A percentile compares a stretch with the other conserved stretches of the same genome.
Conservation (phyloP, 1,140 invertebrate species). For the Dendroctonus valens region DNA sequence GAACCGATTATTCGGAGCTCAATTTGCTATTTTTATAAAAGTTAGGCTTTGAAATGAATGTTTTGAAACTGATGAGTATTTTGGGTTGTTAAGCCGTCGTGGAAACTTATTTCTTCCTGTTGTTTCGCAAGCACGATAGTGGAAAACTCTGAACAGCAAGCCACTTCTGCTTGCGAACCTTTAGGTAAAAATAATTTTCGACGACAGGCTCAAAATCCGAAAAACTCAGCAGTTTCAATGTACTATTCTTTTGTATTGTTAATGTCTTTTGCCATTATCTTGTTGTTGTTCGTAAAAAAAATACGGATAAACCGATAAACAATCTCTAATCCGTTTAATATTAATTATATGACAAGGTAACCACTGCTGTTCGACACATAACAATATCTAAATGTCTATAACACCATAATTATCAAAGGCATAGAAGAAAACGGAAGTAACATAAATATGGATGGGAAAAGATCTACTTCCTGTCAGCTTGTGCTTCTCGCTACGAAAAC, state of each 20-base stretch:
- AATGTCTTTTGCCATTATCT: neutral
- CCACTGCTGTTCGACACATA: slow-evolving; percentile 1
- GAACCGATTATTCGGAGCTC: too few species aligned
- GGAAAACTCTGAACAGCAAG: too few species aligned
- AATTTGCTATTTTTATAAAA: too few species aligned
- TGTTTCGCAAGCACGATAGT: too few species aligned
- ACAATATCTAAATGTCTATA: neutral
- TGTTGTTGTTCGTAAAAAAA: neutral
- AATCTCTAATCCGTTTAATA: neutral
- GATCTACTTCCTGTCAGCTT: slow-evolving; percentile 10
- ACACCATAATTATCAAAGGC: slow-evolving; percentile 1
- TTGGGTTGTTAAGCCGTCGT: too few species aligned
- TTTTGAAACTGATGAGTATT: too few species aligned
- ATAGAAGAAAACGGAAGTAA: slow-evolving; percentile 7
- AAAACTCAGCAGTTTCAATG: neutral
- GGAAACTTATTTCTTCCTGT: too few species aligned
- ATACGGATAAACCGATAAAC: neutral
- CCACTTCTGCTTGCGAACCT: too few species aligned
- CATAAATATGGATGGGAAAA: slow-evolving; percentile 2
- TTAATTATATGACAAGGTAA: neutral
- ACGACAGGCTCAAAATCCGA: too few species aligned
- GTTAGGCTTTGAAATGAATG: too few species aligned
- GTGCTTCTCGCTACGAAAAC: neutral
- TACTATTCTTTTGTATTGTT: too few species aligned
- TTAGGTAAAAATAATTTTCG: too few species aligned